A percentile compares a stretch with the other conserved stretches of the same genome.
These are phyloP conservation scores for Meteorus cinctellus DNA, from an alignment of 2,888 invertebrate species.

Conservation along the genomic window DNA sequence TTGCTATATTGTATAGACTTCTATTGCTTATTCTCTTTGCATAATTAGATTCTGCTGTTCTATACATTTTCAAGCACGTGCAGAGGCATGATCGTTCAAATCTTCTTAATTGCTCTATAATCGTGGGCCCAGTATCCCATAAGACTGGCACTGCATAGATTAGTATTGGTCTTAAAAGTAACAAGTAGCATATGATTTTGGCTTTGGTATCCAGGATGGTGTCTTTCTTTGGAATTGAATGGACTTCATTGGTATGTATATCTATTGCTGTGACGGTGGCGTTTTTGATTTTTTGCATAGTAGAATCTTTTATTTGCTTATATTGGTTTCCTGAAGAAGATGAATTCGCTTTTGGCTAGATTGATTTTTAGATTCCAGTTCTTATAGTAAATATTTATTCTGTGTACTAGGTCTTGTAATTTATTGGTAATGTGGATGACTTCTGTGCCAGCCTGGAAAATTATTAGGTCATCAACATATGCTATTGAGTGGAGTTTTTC, in stretches of 20 bases:
- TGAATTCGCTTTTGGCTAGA: constrained; percentile 21
- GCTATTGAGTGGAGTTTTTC: constrained; percentile 20
- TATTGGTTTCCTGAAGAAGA: constrained; percentile 15
- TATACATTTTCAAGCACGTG: background rate
- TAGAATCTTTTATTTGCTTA: constrained; percentile 12
- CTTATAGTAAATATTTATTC: constrained; percentile 20
- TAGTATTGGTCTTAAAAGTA: constrained; percentile 14
- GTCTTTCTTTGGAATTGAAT: background rate
- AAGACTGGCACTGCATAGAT: background rate
- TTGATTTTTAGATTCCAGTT: constrained; percentile 37
- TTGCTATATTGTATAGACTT: constrained; percentile 10
- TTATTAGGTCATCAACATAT: constrained; percentile 48
- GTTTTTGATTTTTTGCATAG: constrained; percentile 35
- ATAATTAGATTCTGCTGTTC: constrained; percentile 8
- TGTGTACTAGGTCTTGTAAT: background rate
- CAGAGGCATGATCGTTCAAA: constrained; percentile 13
- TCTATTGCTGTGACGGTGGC: constrained; percentile 30
- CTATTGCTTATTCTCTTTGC: background rate
- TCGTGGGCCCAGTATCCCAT: background rate
- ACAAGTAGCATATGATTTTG: constrained; percentile 22
- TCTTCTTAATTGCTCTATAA: background rate
- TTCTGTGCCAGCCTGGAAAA: background rate
- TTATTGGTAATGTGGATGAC: background rate
- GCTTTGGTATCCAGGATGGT: constrained; percentile 9
- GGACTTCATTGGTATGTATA: background rate